phyloP scores from a whole-genome alignment of 2,113 vertebrate species.

The Atrichornis clamosus region DNA sequence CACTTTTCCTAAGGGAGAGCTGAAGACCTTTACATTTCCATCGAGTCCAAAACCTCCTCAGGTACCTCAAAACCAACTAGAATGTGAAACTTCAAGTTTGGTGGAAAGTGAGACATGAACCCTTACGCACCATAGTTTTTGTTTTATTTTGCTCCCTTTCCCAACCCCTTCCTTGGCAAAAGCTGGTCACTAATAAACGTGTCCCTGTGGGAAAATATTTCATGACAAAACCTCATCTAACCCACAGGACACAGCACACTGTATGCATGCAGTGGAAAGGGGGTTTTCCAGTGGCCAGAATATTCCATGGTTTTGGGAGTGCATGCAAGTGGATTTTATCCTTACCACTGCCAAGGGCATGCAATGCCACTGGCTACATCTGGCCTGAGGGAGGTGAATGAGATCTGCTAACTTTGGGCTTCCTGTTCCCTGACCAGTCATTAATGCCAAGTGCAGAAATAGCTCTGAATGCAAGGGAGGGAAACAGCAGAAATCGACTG shows the following conservation, averaged over 20 bases:
- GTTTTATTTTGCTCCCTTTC: not conserved
- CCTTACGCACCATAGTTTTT: not conserved
- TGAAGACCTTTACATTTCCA: not conserved
- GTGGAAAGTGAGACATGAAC: not conserved
- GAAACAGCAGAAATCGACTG: not conserved
- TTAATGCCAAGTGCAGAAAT: not conserved
- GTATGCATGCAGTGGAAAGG: not conserved
- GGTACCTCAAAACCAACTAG: not conserved
- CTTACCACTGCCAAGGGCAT: not conserved
- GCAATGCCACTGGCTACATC: not conserved
- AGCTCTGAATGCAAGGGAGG: not conserved
- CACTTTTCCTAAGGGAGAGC: not conserved
- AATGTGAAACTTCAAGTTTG: not conserved
- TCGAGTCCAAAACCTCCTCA: not conserved
- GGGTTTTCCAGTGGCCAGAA: not conserved
- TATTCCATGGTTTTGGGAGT: not conserved
- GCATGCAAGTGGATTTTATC: not conserved
- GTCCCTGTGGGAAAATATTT: not conserved
- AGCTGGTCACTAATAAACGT: not conserved
- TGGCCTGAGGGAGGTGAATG: not conserved
- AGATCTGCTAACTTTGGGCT: not conserved
- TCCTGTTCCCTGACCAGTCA: not conserved
- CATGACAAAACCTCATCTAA: not conserved
- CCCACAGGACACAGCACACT: not conserved
- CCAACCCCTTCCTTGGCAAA: not conserved